Conservation (phyloP, 2,797 vertebrate species). For the Heteromormyrus szaboi region DNA sequence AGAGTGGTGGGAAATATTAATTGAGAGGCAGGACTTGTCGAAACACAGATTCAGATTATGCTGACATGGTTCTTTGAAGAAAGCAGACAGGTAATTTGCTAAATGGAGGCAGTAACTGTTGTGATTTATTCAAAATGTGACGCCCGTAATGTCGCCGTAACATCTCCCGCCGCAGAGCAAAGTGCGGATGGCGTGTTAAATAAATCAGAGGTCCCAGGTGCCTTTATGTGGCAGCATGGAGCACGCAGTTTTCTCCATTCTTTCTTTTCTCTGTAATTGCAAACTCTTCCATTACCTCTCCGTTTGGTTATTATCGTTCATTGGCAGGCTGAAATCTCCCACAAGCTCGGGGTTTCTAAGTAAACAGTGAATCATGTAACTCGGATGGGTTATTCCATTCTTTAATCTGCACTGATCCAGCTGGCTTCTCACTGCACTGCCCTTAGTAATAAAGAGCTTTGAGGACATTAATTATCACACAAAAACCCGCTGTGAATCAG, state of each 20-base stretch:
- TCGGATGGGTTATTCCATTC: conserved; percentile 7
- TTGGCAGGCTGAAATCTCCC: conserved; percentile 4
- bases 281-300: conserved; percentile 39
- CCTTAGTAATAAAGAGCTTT: conserved; percentile 2
- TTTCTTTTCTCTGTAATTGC: conserved; percentile 40
- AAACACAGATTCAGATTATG: conserved; percentile 37
- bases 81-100: conserved; percentile 41
- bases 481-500: not conserved
- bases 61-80: conserved; percentile 23
- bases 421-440: not conserved
- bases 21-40: conserved; percentile 10
- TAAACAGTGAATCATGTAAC: conserved; percentile 3
- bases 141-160: conserved; percentile 46
- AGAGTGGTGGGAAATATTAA: conserved; percentile 21
- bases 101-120: conserved; percentile 42
- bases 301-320: conserved; percentile 31
- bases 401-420: not conserved
- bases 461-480: not conserved
- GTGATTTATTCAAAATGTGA: conserved; percentile 50
- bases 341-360: conserved; percentile 16
- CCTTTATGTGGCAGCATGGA: conserved; percentile 25
- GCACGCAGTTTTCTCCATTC: conserved; percentile 19
- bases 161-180: conserved; percentile 30
- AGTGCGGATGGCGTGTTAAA: conserved; percentile 27
- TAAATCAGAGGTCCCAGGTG: conserved; percentile 36